Evolutionary conservation across 2,113 vertebrate genomes (phyloP).

Genomic region (Haemorhous mexicanus): DNA sequence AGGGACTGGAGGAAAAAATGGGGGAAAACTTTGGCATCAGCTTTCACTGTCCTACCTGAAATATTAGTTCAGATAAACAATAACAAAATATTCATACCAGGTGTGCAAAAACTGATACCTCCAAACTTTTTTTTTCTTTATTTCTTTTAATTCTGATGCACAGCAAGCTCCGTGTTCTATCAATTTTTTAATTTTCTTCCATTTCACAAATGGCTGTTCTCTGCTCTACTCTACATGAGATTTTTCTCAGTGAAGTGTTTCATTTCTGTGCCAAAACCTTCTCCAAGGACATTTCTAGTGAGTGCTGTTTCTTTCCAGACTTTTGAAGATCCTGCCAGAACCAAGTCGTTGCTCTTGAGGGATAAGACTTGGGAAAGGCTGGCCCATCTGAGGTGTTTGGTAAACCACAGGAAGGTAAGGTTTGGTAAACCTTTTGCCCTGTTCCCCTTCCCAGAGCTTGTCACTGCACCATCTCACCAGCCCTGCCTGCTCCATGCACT

Average conservation of each 20-base stretch:
- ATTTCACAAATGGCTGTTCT: not conserved
- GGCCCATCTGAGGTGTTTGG: not conserved
- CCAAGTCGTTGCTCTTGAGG: not conserved
- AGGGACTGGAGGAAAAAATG: not conserved
- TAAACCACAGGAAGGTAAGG: not conserved
- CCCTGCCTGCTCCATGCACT: rapidly evolving
- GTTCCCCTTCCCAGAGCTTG: not conserved
- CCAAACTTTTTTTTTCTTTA: not conserved
- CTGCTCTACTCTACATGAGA: not conserved
- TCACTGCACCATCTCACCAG: not conserved
- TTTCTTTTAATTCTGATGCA: not conserved
- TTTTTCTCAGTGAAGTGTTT: not conserved
- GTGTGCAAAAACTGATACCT: not conserved
- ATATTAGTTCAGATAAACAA: not conserved
- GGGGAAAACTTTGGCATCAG: not conserved
- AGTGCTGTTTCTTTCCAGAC: not conserved
- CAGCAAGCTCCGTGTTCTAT: not conserved
- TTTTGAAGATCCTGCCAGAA: not conserved
- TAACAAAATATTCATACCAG: not conserved
- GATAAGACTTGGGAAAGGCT: not conserved
- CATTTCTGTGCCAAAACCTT: not conserved
- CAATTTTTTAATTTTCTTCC: not conserved
- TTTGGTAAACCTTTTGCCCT: not conserved
- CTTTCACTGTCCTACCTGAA: not conserved
- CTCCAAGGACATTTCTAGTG: not conserved